phyloP scores from a whole-genome alignment of 2,113 vertebrate species.

The Oreochromis tanganicae region DNA sequence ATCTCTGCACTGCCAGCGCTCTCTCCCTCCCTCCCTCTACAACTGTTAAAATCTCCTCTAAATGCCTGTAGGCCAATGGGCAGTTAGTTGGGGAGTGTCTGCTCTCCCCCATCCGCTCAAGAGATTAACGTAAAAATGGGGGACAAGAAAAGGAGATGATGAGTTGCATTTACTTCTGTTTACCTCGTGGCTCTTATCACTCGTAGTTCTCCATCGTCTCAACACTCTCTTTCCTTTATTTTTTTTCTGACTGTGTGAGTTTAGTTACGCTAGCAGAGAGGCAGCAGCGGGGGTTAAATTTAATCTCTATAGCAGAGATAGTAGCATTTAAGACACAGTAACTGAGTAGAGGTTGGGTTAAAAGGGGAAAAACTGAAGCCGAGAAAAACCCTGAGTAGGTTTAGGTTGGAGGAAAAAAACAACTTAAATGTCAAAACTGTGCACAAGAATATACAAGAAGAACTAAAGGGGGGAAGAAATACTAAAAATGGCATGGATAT shows the following conservation, averaged over 20 bases:
- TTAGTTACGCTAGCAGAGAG: background rate
- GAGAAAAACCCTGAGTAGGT: slow-evolving; percentile 1
- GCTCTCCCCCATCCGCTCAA: slow-evolving; percentile 23
- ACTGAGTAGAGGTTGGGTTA: background rate
- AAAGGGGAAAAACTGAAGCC: background rate
- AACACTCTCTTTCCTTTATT: background rate
- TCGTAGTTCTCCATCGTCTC: background rate
- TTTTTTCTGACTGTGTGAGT: background rate
- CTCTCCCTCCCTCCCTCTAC: slow-evolving; percentile 29
- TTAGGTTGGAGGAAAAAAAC: background rate
- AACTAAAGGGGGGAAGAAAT: rapidly evolving
- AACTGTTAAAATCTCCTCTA: slow-evolving; percentile 58
- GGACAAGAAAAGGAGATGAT: background rate
- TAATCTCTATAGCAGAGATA: slow-evolving; percentile 30
- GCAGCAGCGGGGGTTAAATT: background rate
- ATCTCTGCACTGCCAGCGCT: slow-evolving; percentile 32
- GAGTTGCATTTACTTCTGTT: slow-evolving; percentile 31
- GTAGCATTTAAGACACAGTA: background rate
- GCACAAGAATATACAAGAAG: background rate
- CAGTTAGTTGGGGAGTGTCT: slow-evolving; percentile 63
- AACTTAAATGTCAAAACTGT: background rate
- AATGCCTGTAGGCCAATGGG: slow-evolving; percentile 67
- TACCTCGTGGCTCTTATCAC: background rate
- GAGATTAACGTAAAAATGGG: slow-evolving; percentile 13
- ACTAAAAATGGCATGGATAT: background rate